Base-by-base conservation (phyloP, 1,140 invertebrate genomes). In the Drosophila baimaii region DNA sequence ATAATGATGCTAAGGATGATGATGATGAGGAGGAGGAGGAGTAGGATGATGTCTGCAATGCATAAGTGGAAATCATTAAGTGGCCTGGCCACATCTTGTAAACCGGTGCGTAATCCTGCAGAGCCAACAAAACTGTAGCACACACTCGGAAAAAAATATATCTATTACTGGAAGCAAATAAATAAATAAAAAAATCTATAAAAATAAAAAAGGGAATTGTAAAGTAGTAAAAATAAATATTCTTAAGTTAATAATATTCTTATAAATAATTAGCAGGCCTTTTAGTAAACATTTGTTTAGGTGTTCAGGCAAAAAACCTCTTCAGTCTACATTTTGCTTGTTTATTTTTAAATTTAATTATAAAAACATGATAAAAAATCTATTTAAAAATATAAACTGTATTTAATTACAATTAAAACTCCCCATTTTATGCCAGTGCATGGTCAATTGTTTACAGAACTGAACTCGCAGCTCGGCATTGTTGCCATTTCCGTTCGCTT, bases 51-150 rank as follows among this genome's bases (percentile, higher is more conserved):
- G 79, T 73, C 77, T 81, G 63, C 77, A 66, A 63, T 85, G 77
- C 81, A 81, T 85, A 85, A 84, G 77, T 85, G 82, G 79, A 88
- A 86, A 80, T 83, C 83, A 86, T 86, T 88, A 86, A 86, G 83
- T 68, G 72, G 72, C 63, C 75, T 41, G 56, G 74, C 63, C 83
- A 69, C 83, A 83, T 86, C 84, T 86, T 86, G 83, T 89, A 86
- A 86, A 79, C 83, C 79, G 79, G 77, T 86, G 84, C 83, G 79
- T 86, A 86, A 85, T 85, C 83, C 83, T 79, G 43, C 65, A 68
- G 49, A 27, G 35, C 47, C 44, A 41, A 23, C 63, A 21, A 23
- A 47, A 27, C 55, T 19, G 27, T 41, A 27, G n/a, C 13, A 19
- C 1, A 21, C 62, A 69, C 65, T 66, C 0, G 2, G 4, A 0